These are phyloP conservation scores for Typhlichthys eigenmanni DNA, from an alignment of 2,797 vertebrate genomes.

Conservation along the genomic window DNA sequence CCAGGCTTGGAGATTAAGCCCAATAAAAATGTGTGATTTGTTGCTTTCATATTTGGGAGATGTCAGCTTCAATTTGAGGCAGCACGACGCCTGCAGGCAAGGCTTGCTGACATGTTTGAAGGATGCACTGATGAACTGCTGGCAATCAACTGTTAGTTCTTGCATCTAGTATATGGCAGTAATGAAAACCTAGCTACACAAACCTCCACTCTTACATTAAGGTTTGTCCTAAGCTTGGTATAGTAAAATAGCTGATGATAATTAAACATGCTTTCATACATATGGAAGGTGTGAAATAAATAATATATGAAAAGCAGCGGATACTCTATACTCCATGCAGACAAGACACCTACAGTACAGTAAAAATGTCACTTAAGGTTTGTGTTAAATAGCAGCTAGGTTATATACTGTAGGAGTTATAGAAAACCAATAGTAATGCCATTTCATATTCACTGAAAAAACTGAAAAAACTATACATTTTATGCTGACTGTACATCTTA, in stretches of 20 bases:
- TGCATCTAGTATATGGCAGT: constrained; percentile 63
- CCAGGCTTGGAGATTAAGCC: constrained; percentile 72
- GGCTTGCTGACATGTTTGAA: constrained; percentile 74
- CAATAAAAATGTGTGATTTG: constrained; percentile 83
- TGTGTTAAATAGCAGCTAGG: no score
- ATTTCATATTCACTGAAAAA: no score
- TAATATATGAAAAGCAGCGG: not conserved
- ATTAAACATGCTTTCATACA: no score
- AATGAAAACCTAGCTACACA: constrained; percentile 54
- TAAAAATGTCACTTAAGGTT: not conserved
- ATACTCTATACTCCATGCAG: constrained; percentile 12
- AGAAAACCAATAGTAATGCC: no score
- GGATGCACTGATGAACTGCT: constrained; percentile 81
- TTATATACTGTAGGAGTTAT: no score
- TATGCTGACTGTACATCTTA: no score
- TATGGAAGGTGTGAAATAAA: no score
- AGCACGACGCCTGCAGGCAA: constrained; percentile 65
- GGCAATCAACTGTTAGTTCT: constrained; percentile 76
- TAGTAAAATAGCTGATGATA: not conserved
- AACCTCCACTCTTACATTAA: constrained; percentile 49
- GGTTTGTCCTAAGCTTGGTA: constrained; percentile 17
- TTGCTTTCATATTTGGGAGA: constrained; percentile 83
- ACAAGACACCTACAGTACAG: constrained; percentile 1
- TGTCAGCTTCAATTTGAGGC: constrained; percentile 81
- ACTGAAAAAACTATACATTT: no score